Percentiles rank a stretch among this genome's conserved stretches.
Conservation (phyloP, 1,140 invertebrate genomes). For the Propsilocerus akamusi region DNA sequence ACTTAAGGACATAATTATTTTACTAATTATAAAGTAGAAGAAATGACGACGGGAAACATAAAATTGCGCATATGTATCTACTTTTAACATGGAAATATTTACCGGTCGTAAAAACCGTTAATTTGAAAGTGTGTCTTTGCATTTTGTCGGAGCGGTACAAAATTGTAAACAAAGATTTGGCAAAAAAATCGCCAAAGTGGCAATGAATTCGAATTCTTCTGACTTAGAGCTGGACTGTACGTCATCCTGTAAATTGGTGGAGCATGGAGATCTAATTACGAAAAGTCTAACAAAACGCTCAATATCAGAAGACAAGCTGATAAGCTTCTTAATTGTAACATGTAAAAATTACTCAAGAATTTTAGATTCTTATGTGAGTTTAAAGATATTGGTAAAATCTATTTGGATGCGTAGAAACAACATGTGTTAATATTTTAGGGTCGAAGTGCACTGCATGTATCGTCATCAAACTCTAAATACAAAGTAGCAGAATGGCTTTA, state of each 20-base stretch:
- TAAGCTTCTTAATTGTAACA: slow-evolving; percentile 28
- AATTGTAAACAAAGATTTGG: no score
- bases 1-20: no score
- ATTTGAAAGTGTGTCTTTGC: no score
- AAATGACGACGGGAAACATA: no score
- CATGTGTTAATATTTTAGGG: slow-evolving; percentile 20
- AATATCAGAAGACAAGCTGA: slow-evolving; percentile 25
- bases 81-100: no score
- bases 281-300: slow-evolving; percentile 30
- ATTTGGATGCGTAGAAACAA: slow-evolving; percentile 15
- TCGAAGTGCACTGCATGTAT: slow-evolving; percentile 39
- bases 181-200: no score
- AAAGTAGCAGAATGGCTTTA: slow-evolving; percentile 44
- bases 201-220: no score
- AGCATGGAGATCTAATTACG: slow-evolving; percentile 34
- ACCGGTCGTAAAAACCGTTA: no score
- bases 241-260: slow-evolving; percentile 28
- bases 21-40: no score
- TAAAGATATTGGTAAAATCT: background rate
- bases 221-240: slow-evolving; percentile 26
- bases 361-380: slow-evolving; percentile 18
- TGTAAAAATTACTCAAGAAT: slow-evolving; percentile 32
- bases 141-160: no score
- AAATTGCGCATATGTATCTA: no score
- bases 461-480: slow-evolving; percentile 39